Conservation (phyloP, 2,113 vertebrate species). For the Athene cunicularia region DNA sequence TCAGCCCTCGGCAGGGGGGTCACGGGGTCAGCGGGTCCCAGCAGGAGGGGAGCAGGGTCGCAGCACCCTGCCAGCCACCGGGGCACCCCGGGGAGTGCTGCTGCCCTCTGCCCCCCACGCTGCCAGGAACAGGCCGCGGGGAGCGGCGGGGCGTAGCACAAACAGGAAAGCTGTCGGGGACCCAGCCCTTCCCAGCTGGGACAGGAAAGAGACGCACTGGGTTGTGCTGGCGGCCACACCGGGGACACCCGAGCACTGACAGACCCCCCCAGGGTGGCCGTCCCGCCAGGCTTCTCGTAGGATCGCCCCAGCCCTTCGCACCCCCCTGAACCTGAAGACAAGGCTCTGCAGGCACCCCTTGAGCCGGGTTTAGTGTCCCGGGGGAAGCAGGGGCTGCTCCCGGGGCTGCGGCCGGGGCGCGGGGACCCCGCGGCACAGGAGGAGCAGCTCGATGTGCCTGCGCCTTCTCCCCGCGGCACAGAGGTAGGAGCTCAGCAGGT, state of each 20-base stretch:
- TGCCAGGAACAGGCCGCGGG: neutral
- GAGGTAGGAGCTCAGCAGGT: neutral
- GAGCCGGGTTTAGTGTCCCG: neutral
- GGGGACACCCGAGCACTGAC: neutral
- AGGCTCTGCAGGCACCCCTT: no score
- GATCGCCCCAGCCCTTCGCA: neutral
- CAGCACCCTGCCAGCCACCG: accelerated
- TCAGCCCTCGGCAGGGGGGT: neutral
- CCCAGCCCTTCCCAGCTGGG: conserved; percentile 37
- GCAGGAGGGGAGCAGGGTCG: neutral
- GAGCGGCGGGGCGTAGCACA: neutral
- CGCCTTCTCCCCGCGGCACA: neutral
- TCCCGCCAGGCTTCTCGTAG: neutral
- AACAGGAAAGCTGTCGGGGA: conserved; percentile 38
- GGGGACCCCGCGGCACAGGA: neutral
- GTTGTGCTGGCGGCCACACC: accelerated
- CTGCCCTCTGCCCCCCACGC: neutral
- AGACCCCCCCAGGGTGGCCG: accelerated
- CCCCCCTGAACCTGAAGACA: neutral
- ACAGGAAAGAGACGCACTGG: neutral
- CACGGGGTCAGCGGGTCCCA: accelerated
- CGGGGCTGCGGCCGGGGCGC: neutral
- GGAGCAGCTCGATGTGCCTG: neutral
- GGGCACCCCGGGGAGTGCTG: accelerated
- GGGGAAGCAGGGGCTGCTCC: no score